Percentiles rank a stretch among this genome's conserved stretches.
These are phyloP conservation scores for Progne subis DNA, from an alignment of 2,113 vertebrate genomes.

Conservation along the genomic window DNA sequence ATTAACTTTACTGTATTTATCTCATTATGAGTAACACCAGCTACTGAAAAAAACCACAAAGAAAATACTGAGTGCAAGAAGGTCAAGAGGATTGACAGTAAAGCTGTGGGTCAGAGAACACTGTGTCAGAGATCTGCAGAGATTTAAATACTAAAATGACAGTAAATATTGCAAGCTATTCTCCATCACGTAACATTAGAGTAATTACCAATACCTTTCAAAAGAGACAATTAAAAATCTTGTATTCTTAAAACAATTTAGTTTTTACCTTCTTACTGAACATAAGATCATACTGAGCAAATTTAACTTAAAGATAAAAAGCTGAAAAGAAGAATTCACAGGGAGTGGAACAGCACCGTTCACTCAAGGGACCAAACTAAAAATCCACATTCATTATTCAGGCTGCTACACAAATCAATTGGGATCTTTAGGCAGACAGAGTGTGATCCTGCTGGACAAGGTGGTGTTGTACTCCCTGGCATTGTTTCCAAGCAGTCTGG, in stretches of 20 bases:
- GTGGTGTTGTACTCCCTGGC: neutral
- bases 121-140: neutral
- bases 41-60: neutral
- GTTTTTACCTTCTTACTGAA: neutral
- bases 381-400: slow-evolving; percentile 1
- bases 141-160: neutral
- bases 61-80: neutral
- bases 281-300: neutral
- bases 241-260: neutral
- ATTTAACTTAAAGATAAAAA: neutral
- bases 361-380: neutral
- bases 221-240: neutral
- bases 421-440: neutral
- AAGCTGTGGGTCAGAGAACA: neutral
- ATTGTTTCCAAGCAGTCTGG: neutral
- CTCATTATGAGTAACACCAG: neutral
- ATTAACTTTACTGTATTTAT: neutral
- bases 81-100: neutral
- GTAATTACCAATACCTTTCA: neutral
- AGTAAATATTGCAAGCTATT: neutral
- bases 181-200: rapidly evolving
- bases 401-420: neutral
- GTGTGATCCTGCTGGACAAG: neutral
- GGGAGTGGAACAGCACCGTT: neutral
- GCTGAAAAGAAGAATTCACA: neutral